A percentile compares a stretch with the other conserved stretches of the same genome.
These are phyloP conservation scores for Rattus rattus DNA, from an alignment of 2,113 vertebrate genomes.

Conservation along the genomic window DNA sequence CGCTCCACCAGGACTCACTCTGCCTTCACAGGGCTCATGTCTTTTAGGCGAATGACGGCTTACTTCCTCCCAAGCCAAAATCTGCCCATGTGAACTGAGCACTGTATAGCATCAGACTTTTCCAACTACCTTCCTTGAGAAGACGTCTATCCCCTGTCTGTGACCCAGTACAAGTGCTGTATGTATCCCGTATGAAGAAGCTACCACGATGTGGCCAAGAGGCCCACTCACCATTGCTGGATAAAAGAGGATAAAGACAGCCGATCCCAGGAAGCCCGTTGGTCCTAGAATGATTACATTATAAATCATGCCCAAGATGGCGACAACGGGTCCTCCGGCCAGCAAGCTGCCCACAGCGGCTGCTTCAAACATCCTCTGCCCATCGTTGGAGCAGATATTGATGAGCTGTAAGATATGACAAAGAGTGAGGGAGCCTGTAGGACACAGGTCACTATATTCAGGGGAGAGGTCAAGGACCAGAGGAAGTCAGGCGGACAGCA, in stretches of 20 bases:
- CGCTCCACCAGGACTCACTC: neutral
- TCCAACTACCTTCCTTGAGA: neutral
- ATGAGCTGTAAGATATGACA: slow-evolving; percentile 89
- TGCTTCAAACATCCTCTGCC: slow-evolving; percentile 95
- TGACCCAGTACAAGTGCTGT: neutral
- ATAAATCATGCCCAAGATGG: slow-evolving; percentile 93
- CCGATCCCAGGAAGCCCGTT: slow-evolving; percentile 94
- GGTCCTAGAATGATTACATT: slow-evolving; percentile 94
- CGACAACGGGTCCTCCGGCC: slow-evolving; percentile 94
- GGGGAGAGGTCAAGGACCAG: neutral
- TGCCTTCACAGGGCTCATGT: neutral
- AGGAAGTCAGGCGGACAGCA: neutral
- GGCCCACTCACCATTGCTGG: slow-evolving; percentile 93
- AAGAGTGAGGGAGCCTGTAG: neutral
- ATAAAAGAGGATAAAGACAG: slow-evolving; percentile 96
- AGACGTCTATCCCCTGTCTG: neutral
- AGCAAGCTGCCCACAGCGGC: slow-evolving; percentile 94
- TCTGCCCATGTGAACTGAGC: neutral
- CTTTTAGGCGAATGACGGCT: neutral
- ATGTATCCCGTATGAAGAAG: neutral
- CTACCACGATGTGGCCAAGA: neutral
- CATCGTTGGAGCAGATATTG: slow-evolving; percentile 94
- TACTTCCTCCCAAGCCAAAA: slow-evolving; percentile 25
- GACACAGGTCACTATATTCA: neutral
- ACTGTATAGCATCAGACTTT: neutral